These are phyloP conservation scores for Gobius niger DNA, from an alignment of 2,113 vertebrate species.

Conservation along the genomic window DNA sequence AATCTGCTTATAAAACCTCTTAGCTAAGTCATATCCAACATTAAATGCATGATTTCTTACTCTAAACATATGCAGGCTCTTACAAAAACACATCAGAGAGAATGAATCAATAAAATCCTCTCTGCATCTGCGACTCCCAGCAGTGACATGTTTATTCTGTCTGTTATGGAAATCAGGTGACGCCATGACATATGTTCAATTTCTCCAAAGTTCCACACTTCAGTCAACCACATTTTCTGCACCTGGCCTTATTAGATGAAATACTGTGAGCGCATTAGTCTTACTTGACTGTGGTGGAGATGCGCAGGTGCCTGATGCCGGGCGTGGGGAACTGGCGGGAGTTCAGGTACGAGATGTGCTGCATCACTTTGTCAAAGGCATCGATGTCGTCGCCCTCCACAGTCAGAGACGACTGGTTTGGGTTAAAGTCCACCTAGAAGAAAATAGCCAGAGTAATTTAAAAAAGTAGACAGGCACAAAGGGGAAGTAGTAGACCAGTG, in stretches of 20 bases:
- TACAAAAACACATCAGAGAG: slow-evolving; percentile 15
- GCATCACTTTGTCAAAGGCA: slow-evolving; percentile 90
- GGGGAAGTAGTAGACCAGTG: too few species aligned
- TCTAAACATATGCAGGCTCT: neutral
- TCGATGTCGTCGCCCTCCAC: slow-evolving; percentile 88
- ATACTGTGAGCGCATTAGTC: neutral
- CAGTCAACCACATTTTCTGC: neutral
- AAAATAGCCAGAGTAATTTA: neutral
- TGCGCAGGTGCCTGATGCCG: slow-evolving; percentile 87
- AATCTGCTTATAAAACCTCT: neutral
- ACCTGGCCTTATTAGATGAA: neutral
- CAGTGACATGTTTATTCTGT: slow-evolving; percentile 22
- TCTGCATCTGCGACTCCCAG: slow-evolving; percentile 13
- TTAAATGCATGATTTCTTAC: neutral
- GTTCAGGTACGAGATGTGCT: slow-evolving; percentile 92
- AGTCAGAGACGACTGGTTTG: slow-evolving; percentile 84
- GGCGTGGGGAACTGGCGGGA: slow-evolving; percentile 96
- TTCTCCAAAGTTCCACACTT: neutral
- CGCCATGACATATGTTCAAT: slow-evolving; percentile 34
- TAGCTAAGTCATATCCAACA: neutral
- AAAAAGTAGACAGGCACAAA: neutral
- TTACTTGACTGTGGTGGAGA: slow-evolving; percentile 86
- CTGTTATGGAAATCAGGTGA: slow-evolving; percentile 22
- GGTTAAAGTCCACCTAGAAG: slow-evolving; percentile 86
- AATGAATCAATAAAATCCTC: slow-evolving; percentile 15